Base-by-base conservation (phyloP, 2,888 invertebrate species). In the Erannis defoliaria region DNA sequence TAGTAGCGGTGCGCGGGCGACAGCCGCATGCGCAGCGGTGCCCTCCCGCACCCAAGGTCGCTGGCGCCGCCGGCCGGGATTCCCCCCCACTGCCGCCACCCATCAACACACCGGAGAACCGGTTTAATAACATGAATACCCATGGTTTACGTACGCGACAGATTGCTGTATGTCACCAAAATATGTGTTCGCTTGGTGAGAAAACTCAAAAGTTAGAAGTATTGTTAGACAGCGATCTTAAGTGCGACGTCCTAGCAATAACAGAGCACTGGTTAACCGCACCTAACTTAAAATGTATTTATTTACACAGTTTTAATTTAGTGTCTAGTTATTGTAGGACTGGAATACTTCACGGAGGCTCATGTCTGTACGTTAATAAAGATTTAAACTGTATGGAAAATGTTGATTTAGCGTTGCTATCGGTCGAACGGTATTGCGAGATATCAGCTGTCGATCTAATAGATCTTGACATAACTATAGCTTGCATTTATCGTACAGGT, bases 161-260 rank as follows among this genome's bases (percentile, higher is more conserved):
- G 14, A 35, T 35, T 2, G 14, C 35, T 3, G 35, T 35, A 2
- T 18, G 38, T 8, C 16, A 38, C 8, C 18, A 38, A 38, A 38
- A 38, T 8, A 38, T 38, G 6, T 18, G 18, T 18, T 38, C 38
- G 18, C 38, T 38, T 6, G 18, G 18, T 8, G 18, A 38, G 2
- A 38, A 38, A 38, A 38, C 38, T 38, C 18, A 38, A 38, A 5
- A 18, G 12, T n/a, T 42, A 21, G 40, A 42, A 21, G 40, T 42
- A 14, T 21, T 42, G 21, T 12, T 42, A 4, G 40, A 42, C 19
- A 42, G 8, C 6, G 40, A 42, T 1, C 21, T 42, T 12, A 42
- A 21, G 14, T 42, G 40, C 5, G 40, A 21, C 4, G n/a, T 42
- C 0, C 12, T 42, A 14, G 40, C 40, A 3, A 12, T 42, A 8